Percentiles rank a stretch among this genome's conserved stretches.
These are phyloP conservation scores for Pissodes strobi DNA, from an alignment of 1,140 invertebrate species.

Conservation along the genomic window DNA sequence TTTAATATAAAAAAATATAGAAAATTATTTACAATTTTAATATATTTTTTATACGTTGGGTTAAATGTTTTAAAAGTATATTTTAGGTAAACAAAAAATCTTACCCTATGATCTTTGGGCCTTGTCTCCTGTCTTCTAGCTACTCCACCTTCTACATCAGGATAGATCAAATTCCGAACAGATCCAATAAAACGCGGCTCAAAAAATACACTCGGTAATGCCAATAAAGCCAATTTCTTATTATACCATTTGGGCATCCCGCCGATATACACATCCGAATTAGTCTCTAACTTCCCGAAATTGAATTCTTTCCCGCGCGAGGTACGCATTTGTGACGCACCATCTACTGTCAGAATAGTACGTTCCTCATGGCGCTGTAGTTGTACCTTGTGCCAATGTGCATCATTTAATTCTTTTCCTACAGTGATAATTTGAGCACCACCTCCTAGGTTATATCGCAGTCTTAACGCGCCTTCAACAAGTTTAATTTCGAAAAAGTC, in stretches of 20 bases:
- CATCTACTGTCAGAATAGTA: slow-evolving; percentile 82
- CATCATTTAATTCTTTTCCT: slow-evolving; percentile 83
- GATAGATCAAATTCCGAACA: slow-evolving; percentile 84
- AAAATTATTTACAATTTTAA: too few species aligned
- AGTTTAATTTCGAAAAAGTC: slow-evolving; percentile 96
- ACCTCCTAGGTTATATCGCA: slow-evolving; percentile 71
- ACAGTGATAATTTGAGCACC: slow-evolving; percentile 87
- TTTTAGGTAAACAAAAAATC: slow-evolving; percentile 30
- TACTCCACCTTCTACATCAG: slow-evolving; percentile 71
- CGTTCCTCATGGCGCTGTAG: slow-evolving; percentile 74
- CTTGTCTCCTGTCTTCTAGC: slow-evolving; percentile 78
- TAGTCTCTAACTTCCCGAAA: slow-evolving; percentile 81
- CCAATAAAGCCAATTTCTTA: slow-evolving; percentile 78
- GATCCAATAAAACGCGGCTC: slow-evolving; percentile 86
- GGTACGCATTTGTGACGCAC: slow-evolving; percentile 70
- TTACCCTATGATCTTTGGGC: slow-evolving; percentile 76
- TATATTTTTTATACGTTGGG: too few species aligned
- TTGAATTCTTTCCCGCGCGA: slow-evolving; percentile 83
- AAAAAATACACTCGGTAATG: slow-evolving; percentile 86
- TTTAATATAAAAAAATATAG: too few species aligned
- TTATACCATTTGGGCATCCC: slow-evolving; percentile 90
- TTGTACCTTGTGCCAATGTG: slow-evolving; percentile 88
- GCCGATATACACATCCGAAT: slow-evolving; percentile 90
- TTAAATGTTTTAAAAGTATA: background rate
- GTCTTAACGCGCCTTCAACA: slow-evolving; percentile 85